Evolutionary conservation across 2,113 vertebrate genomes (phyloP).

Genomic region (Hystrix brachyura): DNA sequence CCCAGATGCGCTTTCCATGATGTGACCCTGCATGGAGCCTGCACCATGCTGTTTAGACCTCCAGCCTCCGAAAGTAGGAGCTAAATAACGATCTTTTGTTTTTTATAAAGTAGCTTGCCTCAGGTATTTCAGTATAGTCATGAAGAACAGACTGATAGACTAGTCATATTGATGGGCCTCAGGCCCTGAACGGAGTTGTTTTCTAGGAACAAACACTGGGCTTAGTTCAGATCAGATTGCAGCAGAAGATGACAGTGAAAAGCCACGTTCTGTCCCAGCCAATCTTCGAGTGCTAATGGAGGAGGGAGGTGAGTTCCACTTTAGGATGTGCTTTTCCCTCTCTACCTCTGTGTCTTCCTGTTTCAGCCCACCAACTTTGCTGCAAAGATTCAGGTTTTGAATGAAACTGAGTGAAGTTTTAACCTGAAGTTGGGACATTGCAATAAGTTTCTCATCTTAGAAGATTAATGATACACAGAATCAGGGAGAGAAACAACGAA

Average conservation of each 20-base stretch:
- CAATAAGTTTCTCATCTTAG: neutral
- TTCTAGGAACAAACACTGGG: neutral
- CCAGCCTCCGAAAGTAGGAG: neutral
- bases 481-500: neutral
- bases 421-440: neutral
- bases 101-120: neutral
- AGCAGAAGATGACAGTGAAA: conserved; percentile 67
- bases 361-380: conserved; percentile 9
- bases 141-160: neutral
- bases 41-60: neutral
- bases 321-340: conserved; percentile 19
- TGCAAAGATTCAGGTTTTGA: conserved; percentile 57
- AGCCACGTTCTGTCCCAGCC: conserved; percentile 48
- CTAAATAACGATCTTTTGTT: neutral
- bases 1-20: neutral
- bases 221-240: neutral
- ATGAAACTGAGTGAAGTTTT: neutral
- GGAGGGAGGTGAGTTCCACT: conserved; percentile 65
- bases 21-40: neutral
- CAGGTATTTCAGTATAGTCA: neutral
- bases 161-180: neutral
- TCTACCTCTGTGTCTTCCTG: neutral
- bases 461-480: neutral
- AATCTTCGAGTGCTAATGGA: conserved; percentile 63
- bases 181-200: neutral